Conservation (phyloP, 2,888 invertebrate genomes). For the Cephus pulcher region DNA sequence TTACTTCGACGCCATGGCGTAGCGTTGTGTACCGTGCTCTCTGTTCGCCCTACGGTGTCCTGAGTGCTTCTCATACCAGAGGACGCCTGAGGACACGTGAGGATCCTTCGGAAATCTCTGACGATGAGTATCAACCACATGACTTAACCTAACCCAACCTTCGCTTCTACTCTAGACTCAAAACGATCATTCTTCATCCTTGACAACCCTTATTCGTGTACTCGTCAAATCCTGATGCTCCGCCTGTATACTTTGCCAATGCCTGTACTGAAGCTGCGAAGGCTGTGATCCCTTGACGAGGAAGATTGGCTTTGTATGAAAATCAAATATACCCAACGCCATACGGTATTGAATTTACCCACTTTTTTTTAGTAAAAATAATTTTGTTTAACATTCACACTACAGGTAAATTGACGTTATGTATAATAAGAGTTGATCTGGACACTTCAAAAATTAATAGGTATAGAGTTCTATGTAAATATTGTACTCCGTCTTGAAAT, state of each 20-base stretch:
- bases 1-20: not conserved
- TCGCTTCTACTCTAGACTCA: not conserved
- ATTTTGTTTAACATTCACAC: too few species aligned
- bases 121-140: not conserved
- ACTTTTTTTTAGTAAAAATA: too few species aligned
- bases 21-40: constrained; percentile 34
- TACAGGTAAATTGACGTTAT: too few species aligned
- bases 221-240: not conserved
- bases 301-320: too few species aligned
- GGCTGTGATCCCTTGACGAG: too few species aligned
- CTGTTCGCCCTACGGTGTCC: constrained; percentile 10
- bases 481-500: not conserved
- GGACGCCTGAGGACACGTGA: not conserved
- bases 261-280: not conserved
- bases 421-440: too few species aligned
- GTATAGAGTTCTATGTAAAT: not conserved
- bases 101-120: not conserved
- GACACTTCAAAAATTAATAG: too few species aligned
- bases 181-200: not conserved
- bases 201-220: not conserved
- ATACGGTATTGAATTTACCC: too few species aligned
- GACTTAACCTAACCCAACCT: not conserved
- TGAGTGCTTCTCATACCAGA: not conserved
- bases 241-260: not conserved
- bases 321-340: too few species aligned